Conservation (phyloP, 2,797 vertebrate genomes). For the Chelon auratus region DNA sequence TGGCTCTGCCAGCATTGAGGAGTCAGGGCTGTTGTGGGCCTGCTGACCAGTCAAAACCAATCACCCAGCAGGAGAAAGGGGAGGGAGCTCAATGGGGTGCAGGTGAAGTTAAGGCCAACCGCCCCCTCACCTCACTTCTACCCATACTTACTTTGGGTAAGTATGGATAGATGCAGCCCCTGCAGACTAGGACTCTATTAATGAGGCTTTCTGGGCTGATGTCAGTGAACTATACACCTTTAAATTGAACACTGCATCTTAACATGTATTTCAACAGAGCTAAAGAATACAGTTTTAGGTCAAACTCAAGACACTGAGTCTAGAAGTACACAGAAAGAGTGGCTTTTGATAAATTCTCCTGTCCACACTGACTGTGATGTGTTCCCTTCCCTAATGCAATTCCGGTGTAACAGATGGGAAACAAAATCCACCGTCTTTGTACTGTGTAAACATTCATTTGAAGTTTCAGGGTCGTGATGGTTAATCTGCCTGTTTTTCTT, state of each 20-base stretch:
- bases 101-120: conserved; percentile 65
- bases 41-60: conserved; percentile 65
- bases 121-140: conserved; percentile 1
- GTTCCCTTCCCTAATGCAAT: conserved; percentile 13
- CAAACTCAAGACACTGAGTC: not conserved
- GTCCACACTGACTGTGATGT: conserved; percentile 1
- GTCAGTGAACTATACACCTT: conserved; percentile 1
- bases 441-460: conserved; percentile 8
- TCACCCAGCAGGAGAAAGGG: conserved; percentile 49
- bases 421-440: conserved; percentile 14
- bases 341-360: conserved; percentile 6
- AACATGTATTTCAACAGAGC: conserved; percentile 3
- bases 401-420: conserved; percentile 34
- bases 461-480: conserved; percentile 6
- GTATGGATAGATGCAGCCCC: conserved; percentile 5
- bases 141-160: conserved; percentile 4
- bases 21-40: conserved; percentile 36
- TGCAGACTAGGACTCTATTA: conserved; percentile 8
- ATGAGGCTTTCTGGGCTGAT: conserved; percentile 20
- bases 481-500: conserved; percentile 12
- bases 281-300: conserved; percentile 10
- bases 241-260: conserved; percentile 12
- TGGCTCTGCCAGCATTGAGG: conserved; percentile 41
- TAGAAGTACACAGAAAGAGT: not conserved
- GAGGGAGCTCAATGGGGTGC: conserved; percentile 47